A percentile compares a stretch with the other conserved stretches of the same genome.
phyloP scores from a whole-genome alignment of 2,888 invertebrate species.

The Latrodectus elegans region DNA sequence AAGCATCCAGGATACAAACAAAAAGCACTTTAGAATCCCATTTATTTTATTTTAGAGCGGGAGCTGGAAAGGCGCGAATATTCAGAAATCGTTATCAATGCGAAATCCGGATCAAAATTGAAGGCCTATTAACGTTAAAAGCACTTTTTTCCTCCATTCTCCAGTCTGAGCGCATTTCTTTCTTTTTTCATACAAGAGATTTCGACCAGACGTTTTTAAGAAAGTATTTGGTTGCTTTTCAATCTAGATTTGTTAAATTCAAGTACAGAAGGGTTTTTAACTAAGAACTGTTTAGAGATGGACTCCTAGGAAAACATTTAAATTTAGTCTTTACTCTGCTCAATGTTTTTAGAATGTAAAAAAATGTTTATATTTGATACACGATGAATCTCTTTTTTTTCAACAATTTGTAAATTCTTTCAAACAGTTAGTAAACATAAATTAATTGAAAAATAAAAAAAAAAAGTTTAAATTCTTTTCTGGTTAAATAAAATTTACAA shows the following conservation, averaged over 20 bases:
- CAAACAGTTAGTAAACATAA: too few species aligned
- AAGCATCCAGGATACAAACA: constrained; percentile 8
- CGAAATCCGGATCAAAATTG: constrained; percentile 20
- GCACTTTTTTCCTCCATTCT: background rate
- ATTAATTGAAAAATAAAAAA: too few species aligned
- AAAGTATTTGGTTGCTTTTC: background rate
- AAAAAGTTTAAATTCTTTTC: too few species aligned
- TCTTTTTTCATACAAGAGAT: background rate
- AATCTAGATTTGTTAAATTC: too few species aligned
- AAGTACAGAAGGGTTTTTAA: background rate
- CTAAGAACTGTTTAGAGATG: too few species aligned
- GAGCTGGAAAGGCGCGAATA: background rate
- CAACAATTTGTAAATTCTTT: too few species aligned
- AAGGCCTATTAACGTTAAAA: constrained; percentile 4
- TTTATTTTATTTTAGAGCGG: constrained; percentile 40
- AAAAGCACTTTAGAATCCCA: constrained; percentile 34
- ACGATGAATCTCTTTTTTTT: too few species aligned
- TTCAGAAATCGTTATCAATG: constrained; percentile 49
- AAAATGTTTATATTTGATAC: too few species aligned
- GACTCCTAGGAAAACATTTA: too few species aligned
- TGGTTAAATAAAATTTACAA: too few species aligned
- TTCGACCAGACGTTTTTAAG: constrained; percentile 3
- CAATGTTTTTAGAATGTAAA: too few species aligned
- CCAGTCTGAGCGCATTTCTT: background rate
- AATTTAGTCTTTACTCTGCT: too few species aligned